A percentile compares a stretch with the other conserved stretches of the same genome.
Evolutionary conservation across 2,797 vertebrate genomes (phyloP).

Genomic region (Pantherophis alleghaniensis): DNA sequence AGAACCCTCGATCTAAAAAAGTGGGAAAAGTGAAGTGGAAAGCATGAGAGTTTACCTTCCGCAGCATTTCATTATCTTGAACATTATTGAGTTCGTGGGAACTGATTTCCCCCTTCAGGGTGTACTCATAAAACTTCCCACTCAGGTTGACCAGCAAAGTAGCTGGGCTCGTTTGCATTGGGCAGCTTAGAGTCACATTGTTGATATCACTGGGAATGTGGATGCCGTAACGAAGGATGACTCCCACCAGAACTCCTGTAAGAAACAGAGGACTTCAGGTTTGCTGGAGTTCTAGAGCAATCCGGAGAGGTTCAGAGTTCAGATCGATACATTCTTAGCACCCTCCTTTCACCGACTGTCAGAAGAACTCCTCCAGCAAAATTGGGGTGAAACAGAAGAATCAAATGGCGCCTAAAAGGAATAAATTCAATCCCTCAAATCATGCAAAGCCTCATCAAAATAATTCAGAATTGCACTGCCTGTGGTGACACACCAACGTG

Average conservation of each 20-base stretch:
- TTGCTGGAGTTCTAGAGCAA: not conserved
- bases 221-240: conserved; percentile 91
- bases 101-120: conserved; percentile 89
- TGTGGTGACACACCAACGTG: not conserved
- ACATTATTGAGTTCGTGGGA: conserved; percentile 82
- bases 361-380: not conserved
- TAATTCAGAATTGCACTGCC: not conserved
- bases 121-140: conserved; percentile 95
- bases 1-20: not conserved
- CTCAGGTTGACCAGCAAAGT: conserved; percentile 93
- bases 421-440: not conserved
- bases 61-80: conserved; percentile 95
- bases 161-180: conserved; percentile 86
- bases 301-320: not conserved
- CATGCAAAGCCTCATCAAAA: not conserved
- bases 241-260: conserved; percentile 88
- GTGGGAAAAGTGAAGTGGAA: not conserved
- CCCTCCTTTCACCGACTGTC: not conserved
- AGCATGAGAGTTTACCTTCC: conserved; percentile 81
- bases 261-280: not conserved
- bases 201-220: conserved; percentile 87
- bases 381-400: not conserved
- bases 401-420: not conserved
- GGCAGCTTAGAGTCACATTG: conserved; percentile 86
- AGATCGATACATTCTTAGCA: not conserved